Evolutionary conservation across 1,140 invertebrate species (phyloP).

Genomic region (Meteorus sp.): DNA sequence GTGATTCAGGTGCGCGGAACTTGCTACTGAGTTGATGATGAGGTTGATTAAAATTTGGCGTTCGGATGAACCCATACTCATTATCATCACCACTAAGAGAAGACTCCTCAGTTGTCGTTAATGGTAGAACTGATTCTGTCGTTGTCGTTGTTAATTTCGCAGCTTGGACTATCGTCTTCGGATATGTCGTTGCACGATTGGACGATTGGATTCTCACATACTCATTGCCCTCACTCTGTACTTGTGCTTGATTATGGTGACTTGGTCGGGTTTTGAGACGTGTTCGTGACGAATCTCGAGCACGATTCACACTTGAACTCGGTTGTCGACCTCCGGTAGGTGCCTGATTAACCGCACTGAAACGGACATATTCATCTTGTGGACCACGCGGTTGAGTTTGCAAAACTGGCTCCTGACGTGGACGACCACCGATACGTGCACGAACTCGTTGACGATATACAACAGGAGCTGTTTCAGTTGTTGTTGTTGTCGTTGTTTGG

Average conservation of each 20-base stretch:
- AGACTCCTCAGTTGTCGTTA: constrained; percentile 23
- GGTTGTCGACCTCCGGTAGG: constrained; percentile 27
- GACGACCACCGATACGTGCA: constrained; percentile 37
- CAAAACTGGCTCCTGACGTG: constrained; percentile 43
- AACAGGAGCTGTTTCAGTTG: constrained; percentile 37
- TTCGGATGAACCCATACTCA: constrained; percentile 51
- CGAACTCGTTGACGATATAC: constrained; percentile 49
- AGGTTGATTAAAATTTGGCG: constrained; percentile 42
- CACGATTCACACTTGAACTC: constrained; percentile 14
- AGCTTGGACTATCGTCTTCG: constrained; percentile 29
- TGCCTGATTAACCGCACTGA: constrained; percentile 49
- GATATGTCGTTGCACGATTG: constrained; percentile 23
- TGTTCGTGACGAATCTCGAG: constrained; percentile 27
- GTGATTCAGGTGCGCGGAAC: constrained; percentile 29
- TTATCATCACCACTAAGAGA: constrained; percentile 33
- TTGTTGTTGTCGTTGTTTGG: constrained; percentile 33
- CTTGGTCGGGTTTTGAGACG: constrained; percentile 38
- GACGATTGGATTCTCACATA: constrained; percentile 48
- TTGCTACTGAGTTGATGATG: constrained; percentile 32
- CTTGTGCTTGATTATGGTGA: constrained; percentile 35
- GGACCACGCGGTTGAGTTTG: constrained; percentile 46
- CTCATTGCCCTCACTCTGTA: constrained; percentile 50
- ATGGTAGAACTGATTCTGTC: constrained; percentile 22
- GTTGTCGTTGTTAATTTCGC: constrained; percentile 30
- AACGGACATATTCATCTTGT: constrained; percentile 54